Conservation (phyloP, 2,797 vertebrate genomes). For the Ambastaia sidthimunki region DNA sequence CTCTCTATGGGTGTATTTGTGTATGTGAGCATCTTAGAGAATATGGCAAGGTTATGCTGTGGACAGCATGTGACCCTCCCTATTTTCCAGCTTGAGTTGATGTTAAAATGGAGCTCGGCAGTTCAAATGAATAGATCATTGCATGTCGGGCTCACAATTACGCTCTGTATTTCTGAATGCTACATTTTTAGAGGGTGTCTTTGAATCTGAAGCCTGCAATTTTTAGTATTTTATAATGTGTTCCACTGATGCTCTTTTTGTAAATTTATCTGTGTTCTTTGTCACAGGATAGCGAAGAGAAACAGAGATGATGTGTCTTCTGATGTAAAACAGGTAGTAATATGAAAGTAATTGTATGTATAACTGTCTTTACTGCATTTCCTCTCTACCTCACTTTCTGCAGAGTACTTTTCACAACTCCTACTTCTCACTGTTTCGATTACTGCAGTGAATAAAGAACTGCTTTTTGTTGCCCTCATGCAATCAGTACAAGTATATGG, state of each 20-base stretch:
- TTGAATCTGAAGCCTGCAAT: neutral
- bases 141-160: constrained; percentile 28
- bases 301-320: constrained; percentile 32
- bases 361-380: neutral
- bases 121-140: constrained; percentile 43
- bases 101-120: constrained; percentile 48
- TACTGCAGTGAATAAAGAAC: neutral
- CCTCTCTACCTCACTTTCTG: neutral
- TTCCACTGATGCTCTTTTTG: constrained; percentile 30
- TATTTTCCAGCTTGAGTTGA: constrained; percentile 35
- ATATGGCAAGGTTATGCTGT: constrained; percentile 32
- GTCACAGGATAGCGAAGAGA: constrained; percentile 29
- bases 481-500: neutral
- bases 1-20: constrained; percentile 4
- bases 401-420: neutral
- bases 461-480: neutral
- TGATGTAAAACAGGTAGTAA: constrained; percentile 34
- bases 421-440: neutral
- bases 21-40: constrained; percentile 18
- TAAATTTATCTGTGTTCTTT: constrained; percentile 45
- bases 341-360: constrained; percentile 23
- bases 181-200: constrained; percentile 8
- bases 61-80: constrained; percentile 35
- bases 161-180: constrained; percentile 6
- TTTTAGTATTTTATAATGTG: neutral